A percentile compares a stretch with the other conserved stretches of the same genome.
Conservation (phyloP, 2,797 vertebrate species). For the Megalops cyprinoides region DNA sequence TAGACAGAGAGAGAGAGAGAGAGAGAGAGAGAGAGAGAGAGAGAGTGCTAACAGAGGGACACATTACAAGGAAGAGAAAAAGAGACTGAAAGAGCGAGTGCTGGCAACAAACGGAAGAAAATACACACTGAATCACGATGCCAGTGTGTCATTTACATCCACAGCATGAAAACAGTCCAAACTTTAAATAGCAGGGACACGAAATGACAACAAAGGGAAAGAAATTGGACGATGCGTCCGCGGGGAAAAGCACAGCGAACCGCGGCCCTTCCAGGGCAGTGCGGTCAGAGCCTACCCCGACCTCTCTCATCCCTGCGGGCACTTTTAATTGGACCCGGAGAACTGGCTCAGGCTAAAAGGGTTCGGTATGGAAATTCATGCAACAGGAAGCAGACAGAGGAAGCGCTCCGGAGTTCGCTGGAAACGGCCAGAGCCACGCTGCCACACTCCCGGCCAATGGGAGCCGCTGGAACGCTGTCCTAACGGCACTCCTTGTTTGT, state of each 20-base stretch:
- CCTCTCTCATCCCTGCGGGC: conserved; percentile 35
- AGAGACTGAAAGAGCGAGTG: not conserved
- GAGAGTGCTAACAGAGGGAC: not conserved
- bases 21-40: not conserved
- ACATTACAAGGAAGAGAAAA: not conserved
- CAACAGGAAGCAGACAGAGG: conserved; percentile 31
- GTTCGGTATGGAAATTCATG: conserved; percentile 41
- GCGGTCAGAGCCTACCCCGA: conserved; percentile 34
- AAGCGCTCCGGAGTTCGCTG: conserved; percentile 17
- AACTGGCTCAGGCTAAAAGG: conserved; percentile 21
- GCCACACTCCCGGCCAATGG: not conserved
- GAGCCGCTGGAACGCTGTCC: not conserved
- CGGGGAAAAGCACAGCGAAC: not conserved
- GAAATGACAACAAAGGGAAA: conserved; percentile 33
- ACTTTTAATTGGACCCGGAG: conserved; percentile 34
- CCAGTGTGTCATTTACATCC: not conserved
- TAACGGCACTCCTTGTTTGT: conserved; percentile 11
- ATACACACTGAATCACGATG: not conserved
- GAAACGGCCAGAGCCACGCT: conserved; percentile 2
- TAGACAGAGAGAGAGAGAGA: not conserved
- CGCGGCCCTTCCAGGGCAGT: conserved; percentile 22
- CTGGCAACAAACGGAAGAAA: not conserved
- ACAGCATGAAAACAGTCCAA: conserved; percentile 6
- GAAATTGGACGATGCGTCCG: not conserved
- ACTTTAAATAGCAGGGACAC: conserved; percentile 23